Evolutionary conservation across 2,113 vertebrate species (phyloP).

Genomic region (human (Homo sapiens)): DNA sequence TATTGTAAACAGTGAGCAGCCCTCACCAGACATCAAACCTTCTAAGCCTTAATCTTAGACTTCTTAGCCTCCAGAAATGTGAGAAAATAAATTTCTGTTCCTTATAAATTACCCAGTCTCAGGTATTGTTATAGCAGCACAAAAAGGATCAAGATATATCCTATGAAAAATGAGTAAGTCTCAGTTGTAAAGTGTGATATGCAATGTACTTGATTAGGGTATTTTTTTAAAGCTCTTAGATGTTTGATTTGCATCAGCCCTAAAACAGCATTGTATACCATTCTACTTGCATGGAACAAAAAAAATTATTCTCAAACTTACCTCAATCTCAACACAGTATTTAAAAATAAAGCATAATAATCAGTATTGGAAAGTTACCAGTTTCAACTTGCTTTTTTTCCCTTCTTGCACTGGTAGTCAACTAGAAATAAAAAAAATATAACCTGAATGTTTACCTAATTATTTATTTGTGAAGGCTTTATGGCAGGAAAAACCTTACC

Average conservation of each 20-base stretch:
- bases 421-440: constrained; percentile 35
- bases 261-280: neutral
- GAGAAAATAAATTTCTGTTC: neutral
- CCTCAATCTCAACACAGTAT: constrained; percentile 10
- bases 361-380: neutral
- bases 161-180: neutral
- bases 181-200: neutral
- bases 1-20: neutral
- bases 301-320: constrained; percentile 28
- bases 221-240: neutral
- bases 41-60: neutral
- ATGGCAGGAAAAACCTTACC: constrained; percentile 87
- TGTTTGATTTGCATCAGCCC: neutral
- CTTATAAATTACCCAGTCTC: neutral
- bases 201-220: neutral
- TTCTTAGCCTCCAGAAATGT: neutral
- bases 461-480: constrained; percentile 27
- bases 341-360: constrained; percentile 48
- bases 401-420: constrained; percentile 3
- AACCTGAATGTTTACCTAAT: neutral
- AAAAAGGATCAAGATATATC: neutral
- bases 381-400: neutral
- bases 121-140: neutral
- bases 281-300: neutral
- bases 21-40: neutral